Evolutionary conservation across 2,797 vertebrate species (phyloP).

Genomic region (Schizothorax lantsangensis): DNA sequence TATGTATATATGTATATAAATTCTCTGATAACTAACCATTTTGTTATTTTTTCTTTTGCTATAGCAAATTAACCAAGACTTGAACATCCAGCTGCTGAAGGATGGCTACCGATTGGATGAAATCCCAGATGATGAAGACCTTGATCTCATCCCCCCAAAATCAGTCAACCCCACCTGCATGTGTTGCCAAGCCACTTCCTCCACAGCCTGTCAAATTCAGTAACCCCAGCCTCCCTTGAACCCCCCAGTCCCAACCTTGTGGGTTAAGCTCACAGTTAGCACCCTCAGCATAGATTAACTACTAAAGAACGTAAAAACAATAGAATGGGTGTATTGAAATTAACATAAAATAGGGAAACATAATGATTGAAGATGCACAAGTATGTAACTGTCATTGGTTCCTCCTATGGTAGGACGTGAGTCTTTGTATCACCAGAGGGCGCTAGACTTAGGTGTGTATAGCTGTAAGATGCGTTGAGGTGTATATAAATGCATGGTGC

Average conservation of each 20-base stretch:
- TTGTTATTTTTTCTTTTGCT: conserved; percentile 39
- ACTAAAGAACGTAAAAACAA: conserved; percentile 48
- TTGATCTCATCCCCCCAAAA: conserved; percentile 98
- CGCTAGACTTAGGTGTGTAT: conserved; percentile 38
- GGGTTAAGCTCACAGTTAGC: conserved; percentile 66
- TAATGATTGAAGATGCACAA: conserved; percentile 52
- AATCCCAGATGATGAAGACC: conserved; percentile 97
- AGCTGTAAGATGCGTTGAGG: conserved; percentile 33
- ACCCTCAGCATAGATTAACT: conserved; percentile 50
- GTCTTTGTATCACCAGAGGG: conserved; percentile 62
- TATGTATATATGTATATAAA: neutral
- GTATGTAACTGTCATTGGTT: conserved; percentile 86
- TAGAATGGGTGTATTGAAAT: conserved; percentile 48
- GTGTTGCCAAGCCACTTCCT: conserved; percentile 97
- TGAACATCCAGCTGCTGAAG: conserved; percentile 99
- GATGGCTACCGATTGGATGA: conserved; percentile 97
- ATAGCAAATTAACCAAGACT: conserved; percentile 99
- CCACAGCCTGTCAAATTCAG: conserved; percentile 97
- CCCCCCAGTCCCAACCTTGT: conserved; percentile 36
- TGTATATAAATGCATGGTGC: conserved; percentile 48
- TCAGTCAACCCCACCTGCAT: conserved; percentile 98
- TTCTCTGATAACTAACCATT: neutral
- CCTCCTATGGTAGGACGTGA: conserved; percentile 92
- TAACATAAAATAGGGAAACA: conserved; percentile 39
- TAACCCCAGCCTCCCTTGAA: conserved; percentile 71